These are phyloP conservation scores for Peribatodes rhomboidaria DNA, from an alignment of 2,888 invertebrate genomes.

Conservation along the genomic window DNA sequence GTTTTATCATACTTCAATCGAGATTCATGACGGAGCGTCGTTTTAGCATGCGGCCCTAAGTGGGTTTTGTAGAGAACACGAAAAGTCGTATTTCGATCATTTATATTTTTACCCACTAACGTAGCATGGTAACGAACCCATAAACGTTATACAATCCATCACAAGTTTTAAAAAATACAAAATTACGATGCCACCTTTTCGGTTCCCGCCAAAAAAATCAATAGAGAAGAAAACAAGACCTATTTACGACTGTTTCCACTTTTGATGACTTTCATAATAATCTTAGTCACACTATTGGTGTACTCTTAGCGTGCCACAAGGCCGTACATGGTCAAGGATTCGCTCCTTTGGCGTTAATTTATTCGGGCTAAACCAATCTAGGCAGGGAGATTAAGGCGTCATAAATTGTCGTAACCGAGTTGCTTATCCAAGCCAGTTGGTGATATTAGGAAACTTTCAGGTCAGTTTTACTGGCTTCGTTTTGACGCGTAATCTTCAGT, in stretches of 20 bases:
- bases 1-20: too few species aligned
- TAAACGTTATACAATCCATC: too few species aligned
- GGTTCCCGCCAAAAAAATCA: too few species aligned
- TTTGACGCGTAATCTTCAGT: background rate
- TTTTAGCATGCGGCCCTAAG: too few species aligned
- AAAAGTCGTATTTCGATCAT: too few species aligned
- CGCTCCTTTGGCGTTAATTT: constrained; percentile 29
- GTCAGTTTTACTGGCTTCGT: background rate
- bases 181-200: too few species aligned
- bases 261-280: background rate
- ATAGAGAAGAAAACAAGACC: background rate
- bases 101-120: too few species aligned
- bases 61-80: too few species aligned
- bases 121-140: too few species aligned
- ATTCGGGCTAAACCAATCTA: constrained; percentile 25
- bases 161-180: too few species aligned
- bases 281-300: background rate
- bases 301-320: constrained; percentile 15
- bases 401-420: constrained; percentile 26
- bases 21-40: too few species aligned
- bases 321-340: constrained; percentile 31
- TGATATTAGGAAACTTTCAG: constrained; percentile 9
- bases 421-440: constrained; percentile 20
- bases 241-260: background rate
- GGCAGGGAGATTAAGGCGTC: constrained; percentile 22